Base-by-base conservation (phyloP, 2,888 invertebrate genomes). In the Volucella inflata region DNA sequence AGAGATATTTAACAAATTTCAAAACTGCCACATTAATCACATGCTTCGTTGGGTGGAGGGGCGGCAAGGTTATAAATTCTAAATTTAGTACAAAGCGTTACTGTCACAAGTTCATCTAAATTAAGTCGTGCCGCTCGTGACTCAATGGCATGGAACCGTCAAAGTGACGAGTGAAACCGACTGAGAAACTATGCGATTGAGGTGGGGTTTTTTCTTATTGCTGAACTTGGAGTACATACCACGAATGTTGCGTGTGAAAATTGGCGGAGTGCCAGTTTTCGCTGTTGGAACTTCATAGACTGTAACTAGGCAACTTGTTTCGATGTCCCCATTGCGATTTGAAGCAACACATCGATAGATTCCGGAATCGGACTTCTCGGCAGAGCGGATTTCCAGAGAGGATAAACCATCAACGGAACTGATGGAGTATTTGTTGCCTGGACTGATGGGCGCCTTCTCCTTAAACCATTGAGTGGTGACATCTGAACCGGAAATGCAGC, bases 261-360 rank as follows among this genome's bases (percentile, higher is more conserved):
- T 91, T 89, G 92, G 91, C 82, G 91, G 91, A 10, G 91, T 91
- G 88, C 91, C 90, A 88, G 89, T 90, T 89, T 90, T 90, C 70
- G 89, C 89, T 70, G 90, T 89, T 87, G 91, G 90, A 88, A 90
- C 89, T 89, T 92, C 92, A 88, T 91, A 92, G 85, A 92, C 89
- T 76, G 90, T 91, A 87, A 92, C 90, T 85, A 90, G 90, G 87
- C 91, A 91, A 88, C 90, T 91, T 48, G 92, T 91, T 89, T 91
- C 92, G 78, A 90, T 89, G 89, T 92, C 91, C 87, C 92, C 92
- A 88, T 90, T 90, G 67, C 88, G 93, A 91, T 97, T 97, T 87
- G 94, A 94, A 12, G 96, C 97, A 10, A 95, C 93, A 90, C 97
- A 97, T 14, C 95, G 94, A 90, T 97, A 97, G 89, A 96, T 95